Evolutionary conservation across 2,797 vertebrate species (phyloP), one percentile per base, ranked within the genome.

Genomic region (Centroberyx gerrardi): DNA sequence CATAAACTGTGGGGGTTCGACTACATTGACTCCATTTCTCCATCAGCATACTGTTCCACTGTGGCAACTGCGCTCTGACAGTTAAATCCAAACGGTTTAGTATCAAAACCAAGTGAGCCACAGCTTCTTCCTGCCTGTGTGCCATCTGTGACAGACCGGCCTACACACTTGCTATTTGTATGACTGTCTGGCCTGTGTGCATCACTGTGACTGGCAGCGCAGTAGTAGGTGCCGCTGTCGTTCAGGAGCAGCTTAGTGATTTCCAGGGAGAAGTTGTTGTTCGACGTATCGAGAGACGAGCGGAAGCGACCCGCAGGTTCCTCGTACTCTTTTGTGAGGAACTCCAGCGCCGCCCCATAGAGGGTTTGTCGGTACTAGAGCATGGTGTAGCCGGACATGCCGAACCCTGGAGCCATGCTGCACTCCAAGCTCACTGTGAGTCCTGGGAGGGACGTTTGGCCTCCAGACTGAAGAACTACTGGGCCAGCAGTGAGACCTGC

Each of bases 151-250:
- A 28, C 42, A 29, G 0, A 28, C 40, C n/a, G 0, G 0, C 1
- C 8, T 9, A 28, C 40, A 22, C 0, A 0, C 1, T 9, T 12
- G 33, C 27, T 94, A 94, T 88, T 88, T 93, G 93, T 90, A 81
- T 51, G 82, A 64, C 51, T 17, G 42, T 52, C 36, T 55, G 63
- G n/a, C 63, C 40, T 28, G 58, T 10, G 27, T 79, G 74, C 69
- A 49, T 73, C 90, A 92, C 90, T 88, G 94, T 94, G 94, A 65
- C 83, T 90, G n/a, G 93, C 93, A 60, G 82, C 92, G 0, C 94
- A 95, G 84, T 85, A 94, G 80, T 94, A 95, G 38, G 28, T 87
- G 62, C 85, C 79, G 54, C 83, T 90, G 82, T 94, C 90, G 12
- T 76, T 62, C 0, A 62, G 2, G 0, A 36, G 1, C 38, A 93